Percentiles rank a stretch among this genome's conserved stretches.
Evolutionary conservation across 2,113 vertebrate species (phyloP).

Genomic region (Rhodinocichla rosea): DNA sequence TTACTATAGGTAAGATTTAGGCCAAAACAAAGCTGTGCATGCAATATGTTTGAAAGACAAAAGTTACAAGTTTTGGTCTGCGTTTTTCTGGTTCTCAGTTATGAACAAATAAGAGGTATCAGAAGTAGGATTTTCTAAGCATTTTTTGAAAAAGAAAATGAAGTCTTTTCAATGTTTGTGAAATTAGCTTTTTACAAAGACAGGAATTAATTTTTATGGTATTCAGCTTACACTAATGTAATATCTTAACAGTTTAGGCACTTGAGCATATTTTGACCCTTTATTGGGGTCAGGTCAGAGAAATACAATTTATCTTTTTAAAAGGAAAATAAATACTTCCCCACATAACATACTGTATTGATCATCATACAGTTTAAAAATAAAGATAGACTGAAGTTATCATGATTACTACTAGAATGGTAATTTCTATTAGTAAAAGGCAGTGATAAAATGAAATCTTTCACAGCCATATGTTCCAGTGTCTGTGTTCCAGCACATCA

Average conservation of each 20-base stretch:
- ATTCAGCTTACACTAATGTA: neutral
- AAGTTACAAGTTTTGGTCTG: neutral
- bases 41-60: neutral
- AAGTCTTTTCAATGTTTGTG: neutral
- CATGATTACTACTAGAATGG: neutral
- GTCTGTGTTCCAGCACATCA: neutral
- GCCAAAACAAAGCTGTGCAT: neutral
- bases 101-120: neutral
- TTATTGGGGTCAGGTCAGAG: neutral
- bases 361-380: neutral
- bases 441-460: neutral
- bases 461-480: neutral
- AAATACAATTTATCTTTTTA: neutral
- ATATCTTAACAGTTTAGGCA: neutral
- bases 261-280: neutral
- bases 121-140: neutral
- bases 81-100: neutral
- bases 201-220: neutral
- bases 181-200: neutral
- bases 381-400: neutral
- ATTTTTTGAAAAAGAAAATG: neutral
- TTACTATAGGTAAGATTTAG: neutral
- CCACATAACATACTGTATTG: neutral
- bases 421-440: neutral
- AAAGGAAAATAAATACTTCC: neutral